Conservation (phyloP, 2,113 vertebrate genomes). For the Glareola pratincola region DNA sequence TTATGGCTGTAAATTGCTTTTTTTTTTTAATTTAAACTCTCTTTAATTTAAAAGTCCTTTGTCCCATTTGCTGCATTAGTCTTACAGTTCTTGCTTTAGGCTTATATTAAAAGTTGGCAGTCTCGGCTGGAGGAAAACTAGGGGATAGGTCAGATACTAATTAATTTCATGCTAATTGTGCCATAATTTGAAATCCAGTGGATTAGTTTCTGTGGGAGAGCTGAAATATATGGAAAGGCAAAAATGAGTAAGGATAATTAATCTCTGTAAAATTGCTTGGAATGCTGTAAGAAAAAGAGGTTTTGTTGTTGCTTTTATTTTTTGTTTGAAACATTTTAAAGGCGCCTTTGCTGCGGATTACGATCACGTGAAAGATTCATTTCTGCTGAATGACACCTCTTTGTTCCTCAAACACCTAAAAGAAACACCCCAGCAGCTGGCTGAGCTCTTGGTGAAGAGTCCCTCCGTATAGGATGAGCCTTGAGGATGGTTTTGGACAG, state of each 20-base stretch:
- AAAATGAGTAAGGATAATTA: conserved; percentile 38
- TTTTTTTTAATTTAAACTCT: background rate
- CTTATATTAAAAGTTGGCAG: conserved; percentile 47
- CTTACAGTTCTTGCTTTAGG: conserved; percentile 44
- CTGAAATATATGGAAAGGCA: conserved; percentile 30
- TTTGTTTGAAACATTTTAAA: background rate
- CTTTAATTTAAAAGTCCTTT: conserved; percentile 39
- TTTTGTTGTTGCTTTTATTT: background rate
- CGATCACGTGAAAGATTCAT: background rate
- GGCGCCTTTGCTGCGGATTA: background rate
- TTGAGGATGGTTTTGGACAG: background rate
- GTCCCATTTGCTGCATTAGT: conserved; percentile 39
- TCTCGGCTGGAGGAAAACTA: conserved; percentile 52
- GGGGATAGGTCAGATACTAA: conserved; percentile 59
- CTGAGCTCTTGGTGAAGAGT: background rate
- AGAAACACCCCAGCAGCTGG: background rate
- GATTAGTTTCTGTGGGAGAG: conserved; percentile 52
- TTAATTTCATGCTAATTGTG: conserved; percentile 62
- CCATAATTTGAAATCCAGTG: conserved; percentile 50
- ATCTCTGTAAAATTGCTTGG: conserved; percentile 45
- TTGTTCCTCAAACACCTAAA: background rate
- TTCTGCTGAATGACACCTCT: background rate
- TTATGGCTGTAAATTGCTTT: conserved; percentile 16
- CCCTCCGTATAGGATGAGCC: background rate
- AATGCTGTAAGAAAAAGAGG: background rate